Percentiles rank a stretch among this genome's conserved stretches.
These are phyloP conservation scores for Margarornis squamiger DNA, from an alignment of 2,797 vertebrate species.

Conservation along the genomic window DNA sequence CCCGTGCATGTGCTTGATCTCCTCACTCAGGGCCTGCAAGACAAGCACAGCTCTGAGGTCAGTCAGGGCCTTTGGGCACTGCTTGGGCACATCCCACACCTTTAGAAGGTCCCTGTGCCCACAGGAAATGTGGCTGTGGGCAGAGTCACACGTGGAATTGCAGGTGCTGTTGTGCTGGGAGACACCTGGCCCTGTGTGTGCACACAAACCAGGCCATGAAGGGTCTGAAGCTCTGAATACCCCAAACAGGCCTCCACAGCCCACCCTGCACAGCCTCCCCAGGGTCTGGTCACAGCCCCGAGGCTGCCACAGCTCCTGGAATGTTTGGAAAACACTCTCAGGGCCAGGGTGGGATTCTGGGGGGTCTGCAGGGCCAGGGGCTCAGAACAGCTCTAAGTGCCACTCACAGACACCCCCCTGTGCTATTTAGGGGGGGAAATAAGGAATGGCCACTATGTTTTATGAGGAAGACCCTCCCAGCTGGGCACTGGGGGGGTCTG, in stretches of 20 bases:
- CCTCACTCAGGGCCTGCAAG: slow-evolving; percentile 76
- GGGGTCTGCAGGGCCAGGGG: neutral
- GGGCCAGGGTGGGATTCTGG: neutral
- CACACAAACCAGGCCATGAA: neutral
- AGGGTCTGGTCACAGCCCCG: neutral
- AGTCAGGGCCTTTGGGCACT: neutral
- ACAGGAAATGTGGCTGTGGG: neutral
- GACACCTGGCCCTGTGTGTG: neutral
- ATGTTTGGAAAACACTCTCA: rapidly evolving
- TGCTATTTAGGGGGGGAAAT: neutral
- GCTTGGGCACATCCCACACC: neutral
- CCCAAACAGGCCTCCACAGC: neutral
- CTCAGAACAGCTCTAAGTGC: neutral
- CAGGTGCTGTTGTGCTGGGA: neutral
- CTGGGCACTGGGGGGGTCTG: no score
- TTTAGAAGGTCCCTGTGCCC: neutral
- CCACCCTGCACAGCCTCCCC: neutral
- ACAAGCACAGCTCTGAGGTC: neutral
- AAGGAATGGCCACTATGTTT: neutral
- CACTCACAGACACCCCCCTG: neutral
- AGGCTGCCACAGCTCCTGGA: neutral
- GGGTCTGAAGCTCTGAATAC: neutral
- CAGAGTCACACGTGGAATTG: neutral
- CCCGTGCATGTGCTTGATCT: slow-evolving; percentile 81
- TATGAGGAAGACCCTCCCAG: no score